Conservation (phyloP, 2,797 vertebrate genomes). For the Halcyon smyrnensis region DNA sequence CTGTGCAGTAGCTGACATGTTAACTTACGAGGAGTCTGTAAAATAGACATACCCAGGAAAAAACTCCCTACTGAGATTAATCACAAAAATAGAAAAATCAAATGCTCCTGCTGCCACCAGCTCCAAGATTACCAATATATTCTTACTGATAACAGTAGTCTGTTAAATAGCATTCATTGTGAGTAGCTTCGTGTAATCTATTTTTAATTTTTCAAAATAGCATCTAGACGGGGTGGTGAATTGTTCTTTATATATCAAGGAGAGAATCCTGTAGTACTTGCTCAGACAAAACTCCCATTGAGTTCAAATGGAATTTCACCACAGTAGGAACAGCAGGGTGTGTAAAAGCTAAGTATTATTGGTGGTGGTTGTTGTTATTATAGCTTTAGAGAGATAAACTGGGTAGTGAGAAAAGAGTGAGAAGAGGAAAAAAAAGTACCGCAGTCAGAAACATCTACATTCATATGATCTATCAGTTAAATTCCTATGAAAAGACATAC, state of each 20-base stretch:
- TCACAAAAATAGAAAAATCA: constrained; percentile 55
- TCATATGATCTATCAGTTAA: background rate
- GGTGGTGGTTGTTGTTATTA: background rate
- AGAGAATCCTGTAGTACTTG: constrained; percentile 28
- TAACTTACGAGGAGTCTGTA: constrained; percentile 69
- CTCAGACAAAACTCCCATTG: constrained; percentile 46
- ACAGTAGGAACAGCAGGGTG: background rate
- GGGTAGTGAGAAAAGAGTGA: background rate
- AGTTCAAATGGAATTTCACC: constrained; percentile 58
- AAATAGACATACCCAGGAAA: constrained; percentile 58
- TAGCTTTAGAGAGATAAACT: background rate
- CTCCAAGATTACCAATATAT: constrained; percentile 26
- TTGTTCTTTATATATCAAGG: constrained; percentile 42
- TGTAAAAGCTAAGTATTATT: background rate
- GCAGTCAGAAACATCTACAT: background rate
- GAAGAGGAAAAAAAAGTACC: background rate
- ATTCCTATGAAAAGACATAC: background rate
- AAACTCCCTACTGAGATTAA: constrained; percentile 53
- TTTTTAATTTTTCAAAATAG: constrained; percentile 48
- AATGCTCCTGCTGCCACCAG: constrained; percentile 3
- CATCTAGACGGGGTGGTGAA: background rate
- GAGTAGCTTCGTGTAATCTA: constrained; percentile 23
- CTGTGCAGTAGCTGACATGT: constrained; percentile 69
- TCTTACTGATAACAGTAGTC: background rate
- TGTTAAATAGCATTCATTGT: constrained; percentile 29